These are phyloP conservation scores for Lerista edwardsae DNA, from an alignment of 2,797 vertebrate genomes.

Conservation along the genomic window DNA sequence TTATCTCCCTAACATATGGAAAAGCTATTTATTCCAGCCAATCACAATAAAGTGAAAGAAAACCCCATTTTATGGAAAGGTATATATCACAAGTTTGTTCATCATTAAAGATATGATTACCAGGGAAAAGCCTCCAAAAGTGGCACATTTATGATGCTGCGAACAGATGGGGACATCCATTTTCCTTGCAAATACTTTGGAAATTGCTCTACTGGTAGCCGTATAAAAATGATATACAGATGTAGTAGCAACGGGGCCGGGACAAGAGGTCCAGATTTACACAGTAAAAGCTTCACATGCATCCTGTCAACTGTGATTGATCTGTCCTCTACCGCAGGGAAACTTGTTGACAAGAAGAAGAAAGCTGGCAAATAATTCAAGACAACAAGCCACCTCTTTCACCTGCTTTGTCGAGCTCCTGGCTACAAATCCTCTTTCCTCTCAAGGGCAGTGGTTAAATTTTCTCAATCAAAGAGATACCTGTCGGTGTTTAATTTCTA, in stretches of 20 bases:
- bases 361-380: conserved; percentile 93
- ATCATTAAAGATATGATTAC: conserved; percentile 99
- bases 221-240: conserved; percentile 99
- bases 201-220: conserved; percentile 98
- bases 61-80: conserved; percentile 91
- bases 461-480: not conserved
- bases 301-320: conserved; percentile 92
- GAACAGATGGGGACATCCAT: conserved; percentile 98
- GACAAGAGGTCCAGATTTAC: conserved; percentile 93
- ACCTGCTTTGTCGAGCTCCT: conserved; percentile 80
- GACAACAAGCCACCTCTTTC: conserved; percentile 82
- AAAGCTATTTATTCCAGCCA: conserved; percentile 86
- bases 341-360: conserved; percentile 88
- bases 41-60: conserved; percentile 86
- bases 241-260: conserved; percentile 83
- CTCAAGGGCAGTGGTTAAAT: conserved; percentile 78
- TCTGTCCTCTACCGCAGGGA: conserved; percentile 87
- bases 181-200: conserved; percentile 93
- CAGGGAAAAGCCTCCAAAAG: conserved; percentile 90
- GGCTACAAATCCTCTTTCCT: conserved; percentile 81
- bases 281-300: conserved; percentile 86
- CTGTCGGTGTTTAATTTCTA: not conserved
- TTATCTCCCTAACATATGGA: conserved; percentile 88
- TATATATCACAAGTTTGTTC: conserved; percentile 96
- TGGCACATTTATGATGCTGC: conserved; percentile 97